Evolutionary conservation across 2,888 invertebrate species (phyloP), one percentile per base, ranked within the genome.

Genomic region (Drosophila prolongata): DNA sequence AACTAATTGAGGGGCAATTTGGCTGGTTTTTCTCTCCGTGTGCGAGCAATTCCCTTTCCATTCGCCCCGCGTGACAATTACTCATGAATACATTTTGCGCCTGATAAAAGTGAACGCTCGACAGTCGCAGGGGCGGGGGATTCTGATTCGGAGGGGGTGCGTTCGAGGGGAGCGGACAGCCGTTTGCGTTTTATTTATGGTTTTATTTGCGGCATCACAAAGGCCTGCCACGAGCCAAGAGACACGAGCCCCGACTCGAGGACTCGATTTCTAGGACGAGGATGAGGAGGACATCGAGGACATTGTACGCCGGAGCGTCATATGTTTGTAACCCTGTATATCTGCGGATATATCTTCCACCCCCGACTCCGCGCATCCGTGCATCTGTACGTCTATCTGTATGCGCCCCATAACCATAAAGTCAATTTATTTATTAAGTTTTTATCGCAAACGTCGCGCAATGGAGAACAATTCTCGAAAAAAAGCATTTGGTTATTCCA

Each of bases 41-140:
- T 11, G 11, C 19, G 1, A 13, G 30, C 53, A 34, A 50, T 58
- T 47, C 64, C 37, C 30, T 13, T 27, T 14, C 47, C 67, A 53
- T 34, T 47, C 52, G 38, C 38, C 19, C 53, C 86, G 88, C 89
- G 85, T 88, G 85, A 86, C 85, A 86, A 86, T 86, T 86, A 86
- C 89, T 86, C 85, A 88, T 86, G 85, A 86, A 86, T 86, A 88
- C 89, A 88, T 86, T 86, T 88, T 86, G 84, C 85, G 85, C 85
- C 87, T 83, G 88, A 76, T 76, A 76, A 73, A 72, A 75, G 75
- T 60, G 58, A 49, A 49, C 55, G 59, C 47, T 43, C 13, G 16
- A 53, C 24, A 24, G 16, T 59, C 52, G 13, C 27, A 2, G 37
- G 38, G 58, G 19, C 40, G 19, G 34, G 55, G 43, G 11, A 9